Conservation (phyloP, 2,797 vertebrate species). For the Thaleichthys pacificus region DNA sequence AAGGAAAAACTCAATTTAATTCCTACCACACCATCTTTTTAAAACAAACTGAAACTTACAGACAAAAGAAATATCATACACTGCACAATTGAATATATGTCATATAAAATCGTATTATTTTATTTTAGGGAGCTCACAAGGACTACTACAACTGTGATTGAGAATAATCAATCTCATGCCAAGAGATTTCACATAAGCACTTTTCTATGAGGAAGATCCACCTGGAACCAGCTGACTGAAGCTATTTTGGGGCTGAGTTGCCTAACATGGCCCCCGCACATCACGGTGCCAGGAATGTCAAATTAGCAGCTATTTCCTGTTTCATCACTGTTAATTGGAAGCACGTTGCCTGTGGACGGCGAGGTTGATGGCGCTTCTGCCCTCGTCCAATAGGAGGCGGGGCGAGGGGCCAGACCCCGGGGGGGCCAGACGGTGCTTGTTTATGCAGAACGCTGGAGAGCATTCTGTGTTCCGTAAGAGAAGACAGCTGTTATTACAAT, state of each 20-base stretch:
- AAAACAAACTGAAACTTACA: no score
- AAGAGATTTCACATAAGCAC: neutral
- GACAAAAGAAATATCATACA: no score
- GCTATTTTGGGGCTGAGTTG: conserved; percentile 33
- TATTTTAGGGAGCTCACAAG: neutral
- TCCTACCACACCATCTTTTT: no score
- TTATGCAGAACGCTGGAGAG: conserved; percentile 77
- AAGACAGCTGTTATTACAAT: conserved; percentile 79
- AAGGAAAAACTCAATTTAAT: neutral
- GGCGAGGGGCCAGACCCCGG: conserved; percentile 59
- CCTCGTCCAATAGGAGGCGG: conserved; percentile 62
- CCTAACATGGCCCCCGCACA: conserved; percentile 43
- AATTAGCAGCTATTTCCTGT: conserved; percentile 77
- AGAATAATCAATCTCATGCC: neutral
- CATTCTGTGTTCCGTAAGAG: conserved; percentile 73
- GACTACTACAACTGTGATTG: neutral
- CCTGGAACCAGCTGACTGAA: conserved; percentile 20
- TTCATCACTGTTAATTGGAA: conserved; percentile 81
- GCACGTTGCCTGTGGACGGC: conserved; percentile 66
- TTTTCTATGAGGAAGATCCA: conserved; percentile 14
- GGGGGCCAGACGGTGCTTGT: conserved; percentile 70
- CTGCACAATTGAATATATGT: conserved; percentile 4
- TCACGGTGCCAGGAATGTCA: conserved; percentile 67
- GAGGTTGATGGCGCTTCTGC: conserved; percentile 58
- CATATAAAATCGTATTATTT: neutral